Percentiles rank a stretch among this genome's conserved stretches.
Conservation (phyloP, 2,888 invertebrate genomes). For the Spilosoma lubricipeda region DNA sequence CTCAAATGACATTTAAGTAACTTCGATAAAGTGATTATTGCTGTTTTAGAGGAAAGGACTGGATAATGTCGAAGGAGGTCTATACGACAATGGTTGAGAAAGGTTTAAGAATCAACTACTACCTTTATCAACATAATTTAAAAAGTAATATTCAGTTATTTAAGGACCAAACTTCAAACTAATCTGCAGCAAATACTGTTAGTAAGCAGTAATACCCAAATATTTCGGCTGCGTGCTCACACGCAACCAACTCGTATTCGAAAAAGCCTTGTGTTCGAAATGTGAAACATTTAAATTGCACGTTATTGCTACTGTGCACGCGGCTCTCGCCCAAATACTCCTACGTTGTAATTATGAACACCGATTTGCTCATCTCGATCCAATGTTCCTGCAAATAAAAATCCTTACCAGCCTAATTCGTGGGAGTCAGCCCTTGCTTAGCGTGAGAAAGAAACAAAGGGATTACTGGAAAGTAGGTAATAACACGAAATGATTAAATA, state of each 20-base stretch:
- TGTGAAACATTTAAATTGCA: constrained; percentile 86
- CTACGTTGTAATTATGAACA: constrained; percentile 79
- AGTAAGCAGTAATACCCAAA: constrained; percentile 47
- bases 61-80: no score
- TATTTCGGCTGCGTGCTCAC: constrained; percentile 53
- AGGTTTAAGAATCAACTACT: neutral
- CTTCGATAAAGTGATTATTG: no score
- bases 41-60: no score
- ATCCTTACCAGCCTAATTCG: constrained; percentile 77
- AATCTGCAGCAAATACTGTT: constrained; percentile 20
- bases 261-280: constrained; percentile 70
- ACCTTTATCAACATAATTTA: neutral
- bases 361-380: constrained; percentile 80
- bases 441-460: constrained; percentile 79
- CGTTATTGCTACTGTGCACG: constrained; percentile 85
- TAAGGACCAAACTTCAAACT: neutral
- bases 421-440: constrained; percentile 77
- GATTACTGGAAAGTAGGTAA: constrained; percentile 50
- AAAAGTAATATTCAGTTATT: neutral
- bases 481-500: constrained; percentile 45
- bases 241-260: constrained; percentile 48
- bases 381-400: constrained; percentile 79
- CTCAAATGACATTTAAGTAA: no score
- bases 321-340: constrained; percentile 78
- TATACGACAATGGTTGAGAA: no score